Conservation (phyloP, 2,797 vertebrate genomes). For the Sebastes itinus region DNA sequence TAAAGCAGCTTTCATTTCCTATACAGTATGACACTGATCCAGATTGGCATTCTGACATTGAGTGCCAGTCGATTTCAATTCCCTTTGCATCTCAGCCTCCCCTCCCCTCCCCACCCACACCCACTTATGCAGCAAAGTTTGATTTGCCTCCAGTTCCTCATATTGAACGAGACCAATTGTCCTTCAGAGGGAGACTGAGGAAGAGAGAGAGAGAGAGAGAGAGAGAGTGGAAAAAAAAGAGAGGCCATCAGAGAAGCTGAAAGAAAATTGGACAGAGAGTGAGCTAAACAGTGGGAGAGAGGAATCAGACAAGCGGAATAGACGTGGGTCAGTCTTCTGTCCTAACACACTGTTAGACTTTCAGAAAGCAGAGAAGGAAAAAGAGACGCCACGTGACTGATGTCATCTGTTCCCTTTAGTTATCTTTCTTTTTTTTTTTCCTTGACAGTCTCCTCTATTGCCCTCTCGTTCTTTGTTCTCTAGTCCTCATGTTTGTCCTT, state of each 20-base stretch:
- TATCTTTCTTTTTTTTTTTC: slow-evolving; percentile 15
- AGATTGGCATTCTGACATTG: slow-evolving; percentile 68
- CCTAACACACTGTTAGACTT: slow-evolving; percentile 26
- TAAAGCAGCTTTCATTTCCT: slow-evolving; percentile 56
- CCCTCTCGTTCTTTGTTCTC: slow-evolving; percentile 36
- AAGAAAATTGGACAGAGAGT: slow-evolving; percentile 58
- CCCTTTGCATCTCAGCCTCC: slow-evolving; percentile 27
- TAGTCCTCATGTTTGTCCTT: slow-evolving; percentile 37
- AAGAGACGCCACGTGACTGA: slow-evolving; percentile 8
- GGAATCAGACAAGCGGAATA: slow-evolving; percentile 54
- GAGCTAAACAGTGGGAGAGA: slow-evolving; percentile 36
- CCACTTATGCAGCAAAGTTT: slow-evolving; percentile 64
- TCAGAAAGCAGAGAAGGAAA: slow-evolving; percentile 24
- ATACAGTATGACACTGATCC: slow-evolving; percentile 62
- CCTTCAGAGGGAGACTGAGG: slow-evolving; percentile 51
- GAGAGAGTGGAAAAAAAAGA: neutral
- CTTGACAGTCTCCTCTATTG: slow-evolving; percentile 12
- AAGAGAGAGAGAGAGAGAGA: neutral
- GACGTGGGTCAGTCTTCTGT: slow-evolving; percentile 52
- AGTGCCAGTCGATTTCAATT: slow-evolving; percentile 75
- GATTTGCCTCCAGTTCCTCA: slow-evolving; percentile 68
- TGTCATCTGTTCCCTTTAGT: slow-evolving; percentile 40
- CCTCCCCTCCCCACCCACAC: neutral
- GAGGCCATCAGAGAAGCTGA: slow-evolving; percentile 40
- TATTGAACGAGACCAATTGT: slow-evolving; percentile 70